Evolutionary conservation across 1,140 invertebrate genomes (phyloP).

Genomic region (Bradynema listronoti): DNA sequence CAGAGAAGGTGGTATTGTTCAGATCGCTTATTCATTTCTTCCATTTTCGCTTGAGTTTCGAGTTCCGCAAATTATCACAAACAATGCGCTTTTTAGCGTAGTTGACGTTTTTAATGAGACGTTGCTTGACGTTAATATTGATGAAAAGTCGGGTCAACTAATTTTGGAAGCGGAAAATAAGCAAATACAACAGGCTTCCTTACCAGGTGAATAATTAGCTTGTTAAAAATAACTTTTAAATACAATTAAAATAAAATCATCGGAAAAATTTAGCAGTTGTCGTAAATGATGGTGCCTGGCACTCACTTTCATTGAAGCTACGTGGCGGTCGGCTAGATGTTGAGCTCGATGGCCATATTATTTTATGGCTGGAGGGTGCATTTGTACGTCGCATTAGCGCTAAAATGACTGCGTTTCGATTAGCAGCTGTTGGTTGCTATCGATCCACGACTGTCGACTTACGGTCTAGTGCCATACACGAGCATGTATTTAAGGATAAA

Average conservation of each 20-base stretch:
- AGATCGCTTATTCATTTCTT: conserved; percentile 54
- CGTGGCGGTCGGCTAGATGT: conserved; percentile 47
- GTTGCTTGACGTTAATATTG: conserved; percentile 30
- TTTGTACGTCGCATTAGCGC: conserved; percentile 46
- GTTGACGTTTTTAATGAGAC: conserved; percentile 38
- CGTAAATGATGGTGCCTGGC: conserved; percentile 46
- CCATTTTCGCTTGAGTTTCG: conserved; percentile 54
- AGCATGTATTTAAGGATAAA: conserved; percentile 32
- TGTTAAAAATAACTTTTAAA: conserved; percentile 16
- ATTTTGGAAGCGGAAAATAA: conserved; percentile 37
- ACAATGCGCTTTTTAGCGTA: conserved; percentile 19
- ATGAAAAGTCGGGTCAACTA: conserved; percentile 25
- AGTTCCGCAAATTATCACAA: conserved; percentile 29
- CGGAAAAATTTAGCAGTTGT: conserved; percentile 29
- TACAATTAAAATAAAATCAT: not conserved
- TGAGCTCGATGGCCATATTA: conserved; percentile 50
- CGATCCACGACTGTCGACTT: conserved; percentile 55
- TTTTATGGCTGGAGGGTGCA: conserved; percentile 52
- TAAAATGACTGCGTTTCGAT: conserved; percentile 37
- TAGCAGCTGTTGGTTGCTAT: conserved; percentile 45
- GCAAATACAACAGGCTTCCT: conserved; percentile 37
- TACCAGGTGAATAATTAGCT: conserved; percentile 25
- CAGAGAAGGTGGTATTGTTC: conserved; percentile 23
- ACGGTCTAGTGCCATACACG: conserved; percentile 27
- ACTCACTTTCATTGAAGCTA: conserved; percentile 49